phyloP scores from a whole-genome alignment of 2,113 vertebrate species.

The Regulus satrapa region DNA sequence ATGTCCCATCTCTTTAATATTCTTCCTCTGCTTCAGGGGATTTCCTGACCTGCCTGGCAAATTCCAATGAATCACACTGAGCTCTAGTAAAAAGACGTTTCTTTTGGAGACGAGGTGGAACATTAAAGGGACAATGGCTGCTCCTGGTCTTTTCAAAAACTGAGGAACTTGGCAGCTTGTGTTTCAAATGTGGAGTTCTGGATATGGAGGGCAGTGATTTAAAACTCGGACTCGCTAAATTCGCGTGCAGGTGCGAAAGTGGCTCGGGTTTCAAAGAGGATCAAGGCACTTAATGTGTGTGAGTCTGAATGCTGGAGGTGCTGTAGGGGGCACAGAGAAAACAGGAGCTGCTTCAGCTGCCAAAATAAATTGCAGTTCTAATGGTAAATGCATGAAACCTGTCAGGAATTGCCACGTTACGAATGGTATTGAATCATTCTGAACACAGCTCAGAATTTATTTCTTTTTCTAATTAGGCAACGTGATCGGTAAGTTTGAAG shows the following conservation, averaged over 20 bases:
- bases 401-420: neutral
- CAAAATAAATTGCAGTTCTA: neutral
- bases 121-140: slow-evolving; percentile 40
- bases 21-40: slow-evolving; percentile 63
- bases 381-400: neutral
- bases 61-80: slow-evolving; percentile 54
- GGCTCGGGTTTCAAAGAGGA: neutral
- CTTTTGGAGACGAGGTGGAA: slow-evolving; percentile 29
- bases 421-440: neutral
- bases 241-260: neutral
- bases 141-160: neutral
- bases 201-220: neutral
- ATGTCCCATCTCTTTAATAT: slow-evolving; percentile 66
- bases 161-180: neutral
- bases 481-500: neutral
- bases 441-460: neutral
- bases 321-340: neutral
- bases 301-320: neutral
- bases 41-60: slow-evolving; percentile 62
- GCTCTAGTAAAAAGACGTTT: slow-evolving; percentile 43
- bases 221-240: neutral
- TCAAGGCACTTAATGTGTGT: neutral
- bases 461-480: neutral
- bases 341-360: neutral
- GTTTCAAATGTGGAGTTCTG: neutral